These are phyloP conservation scores for Hermetia illucens DNA, from an alignment of 1,140 invertebrate genomes.

Conservation along the genomic window DNA sequence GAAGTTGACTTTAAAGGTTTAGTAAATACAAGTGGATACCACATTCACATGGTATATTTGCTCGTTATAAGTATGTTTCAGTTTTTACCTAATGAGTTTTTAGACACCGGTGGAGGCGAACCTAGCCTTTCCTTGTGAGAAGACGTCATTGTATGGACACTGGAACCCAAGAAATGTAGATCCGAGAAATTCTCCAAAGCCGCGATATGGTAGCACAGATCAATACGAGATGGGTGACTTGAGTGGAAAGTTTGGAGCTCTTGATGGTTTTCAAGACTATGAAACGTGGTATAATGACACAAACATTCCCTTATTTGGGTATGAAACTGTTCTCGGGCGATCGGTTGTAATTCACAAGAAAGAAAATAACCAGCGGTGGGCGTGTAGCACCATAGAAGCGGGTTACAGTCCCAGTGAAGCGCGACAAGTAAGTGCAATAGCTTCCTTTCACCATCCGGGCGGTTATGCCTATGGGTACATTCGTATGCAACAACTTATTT, in stretches of 20 bases:
- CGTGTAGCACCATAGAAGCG: conserved; percentile 69
- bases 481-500: conserved; percentile 74
- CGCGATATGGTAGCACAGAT: conserved; percentile 57
- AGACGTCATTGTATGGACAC: conserved; percentile 59
- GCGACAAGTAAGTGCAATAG: conserved; percentile 69
- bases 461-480: conserved; percentile 79
- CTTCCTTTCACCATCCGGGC: conserved; percentile 80
- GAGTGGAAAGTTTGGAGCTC: conserved; percentile 73
- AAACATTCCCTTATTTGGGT: conserved; percentile 71
- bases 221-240: conserved; percentile 83
- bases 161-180: conserved; percentile 70
- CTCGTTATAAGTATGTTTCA: conserved; percentile 1
- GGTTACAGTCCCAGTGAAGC: conserved; percentile 77
- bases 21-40: conserved; percentile 53
- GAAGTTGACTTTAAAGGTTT: conserved; percentile 65
- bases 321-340: conserved; percentile 61
- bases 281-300: conserved; percentile 61
- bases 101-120: conserved; percentile 65
- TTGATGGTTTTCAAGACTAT: conserved; percentile 43
- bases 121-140: conserved; percentile 78
- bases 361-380: conserved; percentile 50
- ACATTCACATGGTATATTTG: conserved; percentile 59
- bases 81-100: conserved; percentile 7
- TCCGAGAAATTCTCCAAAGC: conserved; percentile 39
- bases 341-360: conserved; percentile 77